Base-by-base conservation (phyloP, 2,888 invertebrate species). In the Norana najaformis region DNA sequence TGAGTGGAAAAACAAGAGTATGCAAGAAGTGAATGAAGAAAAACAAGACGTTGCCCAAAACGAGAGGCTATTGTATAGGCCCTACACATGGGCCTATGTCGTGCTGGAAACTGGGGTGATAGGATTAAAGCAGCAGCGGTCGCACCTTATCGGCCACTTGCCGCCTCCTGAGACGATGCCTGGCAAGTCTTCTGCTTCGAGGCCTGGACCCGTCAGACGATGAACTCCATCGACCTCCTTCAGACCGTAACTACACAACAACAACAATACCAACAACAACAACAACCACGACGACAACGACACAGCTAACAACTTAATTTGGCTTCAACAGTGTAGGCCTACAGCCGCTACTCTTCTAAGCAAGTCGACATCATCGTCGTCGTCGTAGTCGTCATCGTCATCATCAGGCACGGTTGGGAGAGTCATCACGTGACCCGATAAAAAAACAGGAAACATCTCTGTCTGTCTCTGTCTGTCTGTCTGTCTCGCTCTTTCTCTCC, bases 91-190 rank as follows among this genome's bases (percentile, higher is more conserved):
- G n/a, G n/a, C n/a, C n/a, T n/a, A n/a, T n/a, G n/a, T n/a, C n/a
- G n/a, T n/a, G 47, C 23, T 23, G 47, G n/a, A n/a, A 41, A 41
- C 41, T 41, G 1, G 41, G 18, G 16, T 41, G 13, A 5, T 41
- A 41, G 23, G 47, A 47, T 1, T n/a, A n/a, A n/a, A n/a, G n/a
- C n/a, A n/a, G n/a, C n/a, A n/a, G n/a, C 20, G 47, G 23, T 47
- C 23, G 47, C 36, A 94, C 94, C 95, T 94, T 83, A 90, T 90
- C 37, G 94, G 94, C 95, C 95, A 95, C 91, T 92, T 93, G 34
- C 95, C 95, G 23, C 95, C 95, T 89, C 94, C 94, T 89, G 94
- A 94, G 92, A 94, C 94, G 89, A 95, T 93, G 0, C 94, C 95
- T 23, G 94, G 93, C 14, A 92, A 91, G 11, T 94, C 92, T 34